Conservation (phyloP, 2,888 invertebrate genomes). For the Andrena minutula region DNA sequence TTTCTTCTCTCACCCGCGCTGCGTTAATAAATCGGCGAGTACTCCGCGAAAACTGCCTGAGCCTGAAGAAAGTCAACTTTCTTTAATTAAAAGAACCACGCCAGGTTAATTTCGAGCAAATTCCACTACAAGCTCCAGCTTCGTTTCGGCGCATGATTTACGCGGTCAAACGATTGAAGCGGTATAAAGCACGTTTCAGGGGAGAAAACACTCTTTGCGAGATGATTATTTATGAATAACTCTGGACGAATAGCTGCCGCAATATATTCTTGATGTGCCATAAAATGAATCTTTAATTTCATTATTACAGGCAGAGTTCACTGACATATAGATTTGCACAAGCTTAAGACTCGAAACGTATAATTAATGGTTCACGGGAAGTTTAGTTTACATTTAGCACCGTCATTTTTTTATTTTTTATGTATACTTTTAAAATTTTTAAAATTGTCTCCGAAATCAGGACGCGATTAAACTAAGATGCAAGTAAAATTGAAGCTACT, state of each 20-base stretch:
- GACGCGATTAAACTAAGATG: no score
- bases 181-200: background rate
- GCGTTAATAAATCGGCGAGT: conserved; percentile 41
- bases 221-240: background rate
- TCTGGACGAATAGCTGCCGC: background rate
- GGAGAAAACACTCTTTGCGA: background rate
- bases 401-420: no score
- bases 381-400: no score
- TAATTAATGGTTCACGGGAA: no score
- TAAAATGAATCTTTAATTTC: background rate
- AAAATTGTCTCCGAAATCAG: no score
- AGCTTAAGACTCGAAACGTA: no score
- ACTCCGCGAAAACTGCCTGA: background rate
- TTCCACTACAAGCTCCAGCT: conserved; percentile 8
- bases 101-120: conserved; percentile 6
- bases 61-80: conserved; percentile 26
- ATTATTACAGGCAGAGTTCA: no score
- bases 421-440: no score
- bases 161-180: background rate
- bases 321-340: no score
- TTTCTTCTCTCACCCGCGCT: background rate
- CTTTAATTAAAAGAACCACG: conserved; percentile 48
- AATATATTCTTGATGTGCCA: background rate
- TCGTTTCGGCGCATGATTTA: background rate
- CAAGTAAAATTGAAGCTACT: no score